These are phyloP conservation scores for Neocloeon triangulifer DNA, from an alignment of 1,140 invertebrate genomes.

Conservation along the genomic window DNA sequence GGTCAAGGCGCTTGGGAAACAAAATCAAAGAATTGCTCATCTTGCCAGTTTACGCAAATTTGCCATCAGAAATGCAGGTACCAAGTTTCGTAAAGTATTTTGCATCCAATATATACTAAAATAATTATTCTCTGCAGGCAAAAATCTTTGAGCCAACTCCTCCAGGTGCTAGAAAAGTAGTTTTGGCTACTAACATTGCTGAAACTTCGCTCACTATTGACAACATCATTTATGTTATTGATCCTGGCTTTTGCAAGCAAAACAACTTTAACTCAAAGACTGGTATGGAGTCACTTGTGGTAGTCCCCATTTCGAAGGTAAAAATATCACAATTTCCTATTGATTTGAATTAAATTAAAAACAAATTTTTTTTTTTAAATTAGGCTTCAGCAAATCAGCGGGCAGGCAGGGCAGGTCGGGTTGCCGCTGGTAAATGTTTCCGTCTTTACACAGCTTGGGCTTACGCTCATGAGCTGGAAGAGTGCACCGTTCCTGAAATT, in stretches of 20 bases:
- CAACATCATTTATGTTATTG: constrained; percentile 97
- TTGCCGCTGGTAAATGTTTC: constrained; percentile 94
- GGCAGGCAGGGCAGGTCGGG: constrained; percentile 76
- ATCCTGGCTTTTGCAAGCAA: constrained; percentile 97
- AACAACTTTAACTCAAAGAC: constrained; percentile 97
- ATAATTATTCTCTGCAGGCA: too few species aligned
- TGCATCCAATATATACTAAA: too few species aligned
- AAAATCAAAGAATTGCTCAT: constrained; percentile 87
- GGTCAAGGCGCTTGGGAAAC: constrained; percentile 69
- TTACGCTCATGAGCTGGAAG: constrained; percentile 93
- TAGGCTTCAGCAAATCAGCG: constrained; percentile 79
- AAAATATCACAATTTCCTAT: too few species aligned
- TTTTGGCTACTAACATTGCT: constrained; percentile 96
- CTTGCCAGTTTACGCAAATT: constrained; percentile 92
- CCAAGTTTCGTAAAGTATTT: constrained; percentile 98
- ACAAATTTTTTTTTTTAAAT: constrained; percentile 2
- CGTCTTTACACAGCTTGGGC: constrained; percentile 92
- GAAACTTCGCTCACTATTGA: constrained; percentile 98
- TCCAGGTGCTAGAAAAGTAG: constrained; percentile 23
- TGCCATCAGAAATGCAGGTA: constrained; percentile 96
- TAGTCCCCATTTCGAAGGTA: constrained; percentile 90
- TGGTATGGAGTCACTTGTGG: constrained; percentile 94
- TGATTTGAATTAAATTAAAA: too few species aligned
- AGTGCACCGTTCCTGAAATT: constrained; percentile 94
- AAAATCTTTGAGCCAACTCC: constrained; percentile 2